Base-by-base conservation (phyloP, 2,797 vertebrate species). In the Lacerta agilis region DNA sequence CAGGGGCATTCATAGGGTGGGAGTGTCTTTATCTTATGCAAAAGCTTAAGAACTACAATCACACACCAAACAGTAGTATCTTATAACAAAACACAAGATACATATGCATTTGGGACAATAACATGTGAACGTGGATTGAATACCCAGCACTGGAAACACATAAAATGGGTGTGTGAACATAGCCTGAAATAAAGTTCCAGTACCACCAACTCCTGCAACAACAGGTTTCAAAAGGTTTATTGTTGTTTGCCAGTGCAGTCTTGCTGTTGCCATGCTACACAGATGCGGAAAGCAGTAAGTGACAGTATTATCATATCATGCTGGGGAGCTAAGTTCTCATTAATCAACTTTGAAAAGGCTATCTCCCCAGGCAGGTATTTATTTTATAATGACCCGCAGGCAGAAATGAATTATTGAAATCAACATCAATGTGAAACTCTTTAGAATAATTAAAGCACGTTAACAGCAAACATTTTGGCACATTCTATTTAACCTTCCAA, bases 361-460 rank as follows among this genome's bases (percentile, higher is more conserved):
- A 73, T 61, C 79, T 92, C 95, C 93, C 91, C 85, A 91, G 91
- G 91, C 93, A 94, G 92, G 88, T 94, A 93, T 93, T 96, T 95
- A 91, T 94, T 94, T 93, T 92, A 88, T 90, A 87, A 85, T 93
- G 93, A 95, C 94, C 93, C 89, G 88, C 91, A 95, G 94, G 90
- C 94, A 90, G 58, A 92, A 93, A 91, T 95, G 94, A 95, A 95
- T 95, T 91, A 94, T 91, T 92, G 92, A 96, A 89, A 93, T 91
- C 88, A 72, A 58, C 82, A 83, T 82, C 90, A 77, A 81, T 1
- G 81, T 80, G 87, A 79, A 89, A 88, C 94, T 94, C 93, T 91
- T 76, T 27, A 49, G 95, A 93, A 95, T 96, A 96, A 96, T 96
- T 96, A 96, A 94, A 92, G 83, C n/a, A 90, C 91, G 58, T 90